These are phyloP conservation scores for Papilio protenor DNA, from an alignment of 2,888 invertebrate species.

Conservation along the genomic window DNA sequence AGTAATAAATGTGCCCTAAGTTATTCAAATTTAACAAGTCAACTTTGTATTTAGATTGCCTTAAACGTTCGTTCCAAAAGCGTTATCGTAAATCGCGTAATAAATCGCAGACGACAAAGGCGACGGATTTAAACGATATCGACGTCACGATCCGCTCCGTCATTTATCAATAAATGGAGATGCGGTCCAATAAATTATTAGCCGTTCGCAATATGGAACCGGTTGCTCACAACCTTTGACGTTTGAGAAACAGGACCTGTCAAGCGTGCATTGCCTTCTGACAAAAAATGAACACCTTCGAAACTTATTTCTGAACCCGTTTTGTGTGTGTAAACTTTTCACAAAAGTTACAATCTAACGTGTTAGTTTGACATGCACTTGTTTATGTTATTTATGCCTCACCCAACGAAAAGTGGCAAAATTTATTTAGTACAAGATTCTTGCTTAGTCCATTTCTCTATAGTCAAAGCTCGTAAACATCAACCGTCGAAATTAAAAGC, in stretches of 20 bases:
- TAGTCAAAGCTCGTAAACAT: constrained; percentile 56
- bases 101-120: constrained; percentile 40
- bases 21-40: constrained; percentile 23
- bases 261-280: not conserved
- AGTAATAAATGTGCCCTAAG: not conserved
- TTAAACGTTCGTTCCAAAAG: constrained; percentile 26
- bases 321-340: not conserved
- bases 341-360: too few species aligned
- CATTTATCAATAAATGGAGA: constrained; percentile 71
- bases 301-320: not conserved
- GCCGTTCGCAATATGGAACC: constrained; percentile 61
- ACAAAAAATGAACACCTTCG: not conserved
- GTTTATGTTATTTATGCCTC: too few species aligned
- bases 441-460: not conserved
- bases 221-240: constrained; percentile 52
- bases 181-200: constrained; percentile 70
- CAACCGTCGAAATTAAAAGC: constrained; percentile 69
- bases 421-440: not conserved
- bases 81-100: constrained; percentile 34
- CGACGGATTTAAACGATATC: constrained; percentile 44
- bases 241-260: not conserved
- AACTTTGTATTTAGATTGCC: constrained; percentile 13
- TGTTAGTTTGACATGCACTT: too few species aligned
- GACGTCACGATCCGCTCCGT: constrained; percentile 49
- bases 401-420: too few species aligned